These are phyloP conservation scores for Ammodytes dubius DNA, from an alignment of 2,113 vertebrate genomes.

Conservation along the genomic window DNA sequence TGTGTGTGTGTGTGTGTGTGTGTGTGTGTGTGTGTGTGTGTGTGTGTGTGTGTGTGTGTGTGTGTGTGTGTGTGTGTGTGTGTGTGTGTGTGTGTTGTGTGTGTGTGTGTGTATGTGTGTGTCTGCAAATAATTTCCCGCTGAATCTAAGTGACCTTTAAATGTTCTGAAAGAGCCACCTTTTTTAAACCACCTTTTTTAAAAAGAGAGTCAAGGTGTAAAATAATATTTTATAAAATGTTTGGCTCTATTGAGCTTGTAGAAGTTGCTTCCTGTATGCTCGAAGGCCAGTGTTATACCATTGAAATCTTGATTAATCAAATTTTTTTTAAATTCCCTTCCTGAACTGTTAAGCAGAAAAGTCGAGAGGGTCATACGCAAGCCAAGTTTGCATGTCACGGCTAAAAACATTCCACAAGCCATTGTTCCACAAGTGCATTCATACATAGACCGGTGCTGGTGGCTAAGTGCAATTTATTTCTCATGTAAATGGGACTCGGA, in stretches of 20 bases:
- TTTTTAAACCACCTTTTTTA: slow-evolving; percentile 32
- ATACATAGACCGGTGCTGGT: slow-evolving; percentile 21
- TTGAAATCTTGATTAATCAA: slow-evolving; percentile 20
- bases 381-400: neutral
- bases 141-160: slow-evolving; percentile 72
- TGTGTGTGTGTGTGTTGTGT: neutral
- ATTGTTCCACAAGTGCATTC: neutral
- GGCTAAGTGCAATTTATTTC: slow-evolving; percentile 24
- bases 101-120: neutral
- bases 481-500: slow-evolving; percentile 9
- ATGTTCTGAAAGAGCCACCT: slow-evolving; percentile 42
- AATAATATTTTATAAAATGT: slow-evolving; percentile 30
- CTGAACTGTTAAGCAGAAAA: slow-evolving; percentile 11
- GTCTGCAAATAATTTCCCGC: slow-evolving; percentile 41
- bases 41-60: neutral
- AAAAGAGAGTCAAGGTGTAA: slow-evolving; percentile 27
- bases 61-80: neutral
- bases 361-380: neutral
- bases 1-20: too few species aligned
- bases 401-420: neutral
- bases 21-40: neutral
- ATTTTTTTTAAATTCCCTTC: slow-evolving; percentile 8
- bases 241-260: slow-evolving; percentile 35
- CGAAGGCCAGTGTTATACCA: slow-evolving; percentile 3
- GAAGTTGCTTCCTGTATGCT: slow-evolving; percentile 1